Base-by-base conservation (phyloP, 2,113 vertebrate genomes). In the Xenus cinereus region DNA sequence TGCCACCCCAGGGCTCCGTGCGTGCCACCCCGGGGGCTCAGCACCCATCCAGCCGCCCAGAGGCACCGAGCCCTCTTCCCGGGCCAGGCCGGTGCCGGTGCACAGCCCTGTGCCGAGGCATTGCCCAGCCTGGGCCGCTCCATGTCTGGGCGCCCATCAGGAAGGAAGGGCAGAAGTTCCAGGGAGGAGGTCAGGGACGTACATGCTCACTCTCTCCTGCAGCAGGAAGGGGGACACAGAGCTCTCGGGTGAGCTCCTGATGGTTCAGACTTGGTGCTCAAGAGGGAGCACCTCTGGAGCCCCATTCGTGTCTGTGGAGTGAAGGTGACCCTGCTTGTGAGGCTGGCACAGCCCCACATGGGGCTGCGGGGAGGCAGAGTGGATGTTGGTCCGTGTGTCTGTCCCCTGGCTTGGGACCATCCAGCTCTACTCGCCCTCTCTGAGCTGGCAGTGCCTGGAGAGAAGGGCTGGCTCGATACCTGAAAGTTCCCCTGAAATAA, bases 241-340 rank as follows among this genome's bases (percentile, higher is more conserved):
- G 32, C 66, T 54, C n/a, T 57, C 2, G 0, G 19, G 30, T 56
- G 28, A 73, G 32, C 35, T 84, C 32, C 63, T 59, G 18, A 2
- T 45, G 46, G 12, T 10, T 83, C 72, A 86, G 26, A 20, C 10
- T 27, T 26, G 5, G 41, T 35, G 24, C n/a, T 46, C 41, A 26
- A 78, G 78, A 9, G 50, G 35, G 20, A 76, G 15, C 35, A 39
- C 7, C 30, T 68, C 59, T 63, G 64, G 23, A 88, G 54, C 48
- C 9, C 3, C 8, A 5, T n/a, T 62, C 26, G 1, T 32, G 28
- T 15, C 28, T 37, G 21, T 22, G 27, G 41, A 51, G 35, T 33
- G 39, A 78, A 45, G 1, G 3, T 26, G 48, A 39, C 17, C 14
- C 33, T 1, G 5, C 27, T 39, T 2, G 0, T 30, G 50, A 27